A percentile compares a stretch with the other conserved stretches of the same genome.
phyloP scores from a whole-genome alignment of 1,140 invertebrate species.

The Aphidius gifuensis region DNA sequence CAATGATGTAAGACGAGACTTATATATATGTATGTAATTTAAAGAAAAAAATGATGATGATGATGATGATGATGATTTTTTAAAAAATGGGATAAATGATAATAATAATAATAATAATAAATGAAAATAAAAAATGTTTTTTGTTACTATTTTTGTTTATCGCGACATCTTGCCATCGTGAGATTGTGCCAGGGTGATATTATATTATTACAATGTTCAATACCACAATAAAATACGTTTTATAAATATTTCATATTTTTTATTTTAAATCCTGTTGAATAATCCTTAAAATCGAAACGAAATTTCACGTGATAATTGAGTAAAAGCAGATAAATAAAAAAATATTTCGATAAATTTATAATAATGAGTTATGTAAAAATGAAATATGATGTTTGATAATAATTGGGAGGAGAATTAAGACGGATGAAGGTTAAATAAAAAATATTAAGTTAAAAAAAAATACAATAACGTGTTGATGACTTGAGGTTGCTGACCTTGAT shows the following conservation, averaged over 20 bases:
- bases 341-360: too few relatives aligned
- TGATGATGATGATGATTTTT: slow-evolving; percentile 15
- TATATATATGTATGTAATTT: slow-evolving; percentile 13
- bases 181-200: slow-evolving; percentile 59
- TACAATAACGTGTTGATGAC: slow-evolving; percentile 10
- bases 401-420: background rate
- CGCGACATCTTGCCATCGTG: slow-evolving; percentile 57
- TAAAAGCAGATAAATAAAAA: too few relatives aligned
- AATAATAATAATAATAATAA: slow-evolving; percentile 20
- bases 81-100: slow-evolving; percentile 23
- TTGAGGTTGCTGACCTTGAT: slow-evolving; percentile 33
- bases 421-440: background rate
- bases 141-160: slow-evolving; percentile 30
- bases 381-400: too few relatives aligned
- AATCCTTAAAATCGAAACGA: too few relatives aligned
- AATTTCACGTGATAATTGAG: too few relatives aligned
- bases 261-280: background rate
- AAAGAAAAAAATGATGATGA: slow-evolving; percentile 21
- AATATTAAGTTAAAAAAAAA: slow-evolving; percentile 1
- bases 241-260: slow-evolving; percentile 45
- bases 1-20: slow-evolving; percentile 1
- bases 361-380: too few relatives aligned
- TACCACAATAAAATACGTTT: slow-evolving; percentile 57
- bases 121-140: slow-evolving; percentile 27
- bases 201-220: slow-evolving; percentile 57